Base-by-base conservation (phyloP, 2,797 vertebrate species). In the Helicolenus hilgendorfi region DNA sequence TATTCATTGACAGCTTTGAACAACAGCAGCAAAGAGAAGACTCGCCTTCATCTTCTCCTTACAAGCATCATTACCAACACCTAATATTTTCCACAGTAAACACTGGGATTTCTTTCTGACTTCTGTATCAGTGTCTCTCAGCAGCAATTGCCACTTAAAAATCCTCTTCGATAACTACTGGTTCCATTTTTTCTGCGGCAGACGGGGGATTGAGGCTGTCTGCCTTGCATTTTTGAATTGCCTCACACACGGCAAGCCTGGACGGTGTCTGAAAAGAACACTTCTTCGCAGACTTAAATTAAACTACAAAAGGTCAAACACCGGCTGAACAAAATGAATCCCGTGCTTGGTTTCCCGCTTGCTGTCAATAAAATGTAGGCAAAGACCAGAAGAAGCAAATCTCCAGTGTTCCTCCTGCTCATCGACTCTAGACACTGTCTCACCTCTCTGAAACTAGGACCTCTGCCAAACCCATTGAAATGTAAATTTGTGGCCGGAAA, bases 271-370 rank as follows among this genome's bases (percentile, higher is more conserved):
- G 62, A 80, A 68, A 71, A 71, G 41, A 60, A 84, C 78, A 77
- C 76, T 64, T 80, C 29, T 67, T 26, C 36, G 10, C 31, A 73
- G 67, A 38, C 53, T 83, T 83, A 82, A 91, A 92, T 93, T 65
- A 85, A 81, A 79, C 26, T 55, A 11, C 55, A 55, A 92, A 94
- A 94, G 91, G 91, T 91, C 88, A 93, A 81, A 88, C 45, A 24
- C 27, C 31, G 65, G 18, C 35, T 60, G 78, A 72, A 65, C 60
- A 65, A 83, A 91, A 88, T 89, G 2, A 85, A 87, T 85, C 64
- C 59, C 55, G 29, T 3, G 63, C 70, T 79, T 8, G 69, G 36
- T 79, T 72, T 84, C 72, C 68, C 31, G 62, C 72, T 41, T 18
- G 53, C 63, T 79, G 79, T 89, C 88, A 89, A 80, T 90, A 86